Percentiles rank a stretch among this genome's conserved stretches.
phyloP scores from a whole-genome alignment of 2,888 invertebrate species.

The Caenorhabditis sp. region DNA sequence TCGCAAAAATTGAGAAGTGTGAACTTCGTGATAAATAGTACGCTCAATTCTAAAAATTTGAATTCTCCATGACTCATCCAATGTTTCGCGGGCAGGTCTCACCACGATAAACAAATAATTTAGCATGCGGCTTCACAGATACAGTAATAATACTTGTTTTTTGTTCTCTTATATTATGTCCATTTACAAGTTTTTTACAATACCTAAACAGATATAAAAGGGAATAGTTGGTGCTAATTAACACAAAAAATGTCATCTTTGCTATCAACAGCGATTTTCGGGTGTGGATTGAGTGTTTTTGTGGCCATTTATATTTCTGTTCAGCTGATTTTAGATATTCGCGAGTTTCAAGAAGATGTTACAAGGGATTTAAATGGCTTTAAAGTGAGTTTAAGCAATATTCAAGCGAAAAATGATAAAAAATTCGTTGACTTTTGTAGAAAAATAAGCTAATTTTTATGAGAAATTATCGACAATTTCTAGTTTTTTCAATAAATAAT shows the following conservation, averaged over 20 bases:
- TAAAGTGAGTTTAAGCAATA: background rate
- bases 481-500: too few relatives aligned
- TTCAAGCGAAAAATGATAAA: too few relatives aligned
- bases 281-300: background rate
- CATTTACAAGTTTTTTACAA: slow-evolving; percentile 2
- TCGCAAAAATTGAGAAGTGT: too few relatives aligned
- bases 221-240: background rate
- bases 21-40: too few relatives aligned
- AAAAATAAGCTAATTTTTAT: too few relatives aligned
- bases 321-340: background rate
- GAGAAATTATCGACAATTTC: too few relatives aligned
- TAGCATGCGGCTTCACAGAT: too few relatives aligned
- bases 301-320: background rate
- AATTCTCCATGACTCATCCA: too few relatives aligned
- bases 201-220: background rate
- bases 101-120: too few relatives aligned
- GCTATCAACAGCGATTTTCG: background rate
- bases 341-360: background rate
- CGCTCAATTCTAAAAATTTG: too few relatives aligned
- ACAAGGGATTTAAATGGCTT: background rate
- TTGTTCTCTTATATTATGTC: background rate
- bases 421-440: too few relatives aligned
- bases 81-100: too few relatives aligned
- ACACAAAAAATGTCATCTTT: background rate
- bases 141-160: background rate